Base-by-base conservation (phyloP, 2,888 invertebrate genomes). In the Phasia obesa region DNA sequence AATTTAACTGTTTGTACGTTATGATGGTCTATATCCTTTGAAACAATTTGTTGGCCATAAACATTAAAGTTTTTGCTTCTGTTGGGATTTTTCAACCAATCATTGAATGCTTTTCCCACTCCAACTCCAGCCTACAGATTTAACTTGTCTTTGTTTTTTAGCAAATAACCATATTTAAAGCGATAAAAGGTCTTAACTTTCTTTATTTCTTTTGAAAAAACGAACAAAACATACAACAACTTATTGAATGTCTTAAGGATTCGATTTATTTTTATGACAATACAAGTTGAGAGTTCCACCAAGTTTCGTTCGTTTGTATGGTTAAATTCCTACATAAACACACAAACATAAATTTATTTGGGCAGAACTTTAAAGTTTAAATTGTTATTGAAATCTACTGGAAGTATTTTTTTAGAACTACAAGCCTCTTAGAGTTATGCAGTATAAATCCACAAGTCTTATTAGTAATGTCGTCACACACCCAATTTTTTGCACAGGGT, bases 201-300 rank as follows among this genome's bases (percentile, higher is more conserved):
- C 59, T 74, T 71, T 47, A 25, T 31, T 49, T 79, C 31, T 51
- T 69, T 17, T 42, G 17, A 69, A 81, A 55, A 74, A 53, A 31
- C 27, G n/a, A 69, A 60, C 11, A 69, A 31, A 44, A 85, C 85
- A 86, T 27, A 71, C 64, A 73, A 55, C 51, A 83, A 89, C 86
- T 89, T 89, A 89, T 89, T 88, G 88, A 89, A 89, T 88, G 87
- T 89, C 89, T 89, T 89, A 87, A 88, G 88, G 88, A 89, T 87
- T 87, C 86, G 86, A 85, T 84, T 70, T 83, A 88, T 88, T 89
- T 89, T 89, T 89, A 89, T 89, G 90, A 88, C 89, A 88, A 87
- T 89, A 75, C 49, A 35, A 35, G 35, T 35, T 35, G n/a, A 75
- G n/a, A 75, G 35, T 57, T 75, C 60, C 55, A 67, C 60, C 55